A percentile compares a stretch with the other conserved stretches of the same genome.
Evolutionary conservation across 1,140 invertebrate species (phyloP).

Genomic region (Myzus persicae): DNA sequence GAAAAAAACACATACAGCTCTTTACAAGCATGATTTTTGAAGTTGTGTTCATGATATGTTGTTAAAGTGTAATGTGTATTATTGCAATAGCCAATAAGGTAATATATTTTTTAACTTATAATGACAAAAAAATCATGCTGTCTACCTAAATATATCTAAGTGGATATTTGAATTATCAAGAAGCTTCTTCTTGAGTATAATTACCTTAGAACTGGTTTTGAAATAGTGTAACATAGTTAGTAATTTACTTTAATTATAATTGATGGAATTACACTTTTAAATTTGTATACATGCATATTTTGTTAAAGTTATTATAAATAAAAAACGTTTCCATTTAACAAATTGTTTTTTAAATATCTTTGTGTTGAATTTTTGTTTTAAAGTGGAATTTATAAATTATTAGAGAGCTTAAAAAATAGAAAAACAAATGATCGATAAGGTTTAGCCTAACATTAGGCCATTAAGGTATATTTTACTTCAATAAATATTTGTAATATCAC

Average conservation of each 20-base stretch:
- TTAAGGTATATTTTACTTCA: neutral
- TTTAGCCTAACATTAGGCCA: neutral
- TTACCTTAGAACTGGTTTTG: slow-evolving; percentile 72
- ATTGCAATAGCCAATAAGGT: too few relatives aligned
- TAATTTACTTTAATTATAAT: slow-evolving; percentile 23
- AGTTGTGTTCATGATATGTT: too few relatives aligned
- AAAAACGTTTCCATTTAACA: neutral
- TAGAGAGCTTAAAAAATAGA: neutral
- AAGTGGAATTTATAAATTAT: neutral
- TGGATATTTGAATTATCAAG: slow-evolving; percentile 91
- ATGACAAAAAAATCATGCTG: too few relatives aligned
- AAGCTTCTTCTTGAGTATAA: slow-evolving; percentile 94
- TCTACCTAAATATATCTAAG: slow-evolving; percentile 65
- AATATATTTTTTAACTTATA: too few relatives aligned
- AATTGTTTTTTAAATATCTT: too few relatives aligned
- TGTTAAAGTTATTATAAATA: slow-evolving; percentile 37
- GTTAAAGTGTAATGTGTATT: too few relatives aligned
- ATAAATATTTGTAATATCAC: neutral
- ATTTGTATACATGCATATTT: neutral
- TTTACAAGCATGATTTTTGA: too few relatives aligned
- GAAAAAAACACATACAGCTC: too few relatives aligned
- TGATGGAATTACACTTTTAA: neutral
- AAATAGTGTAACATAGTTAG: slow-evolving; percentile 38
- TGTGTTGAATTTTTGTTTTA: neutral
- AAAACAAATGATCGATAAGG: neutral